These are phyloP conservation scores for Potorous gilbertii DNA, from an alignment of 2,797 vertebrate genomes.

Conservation along the genomic window DNA sequence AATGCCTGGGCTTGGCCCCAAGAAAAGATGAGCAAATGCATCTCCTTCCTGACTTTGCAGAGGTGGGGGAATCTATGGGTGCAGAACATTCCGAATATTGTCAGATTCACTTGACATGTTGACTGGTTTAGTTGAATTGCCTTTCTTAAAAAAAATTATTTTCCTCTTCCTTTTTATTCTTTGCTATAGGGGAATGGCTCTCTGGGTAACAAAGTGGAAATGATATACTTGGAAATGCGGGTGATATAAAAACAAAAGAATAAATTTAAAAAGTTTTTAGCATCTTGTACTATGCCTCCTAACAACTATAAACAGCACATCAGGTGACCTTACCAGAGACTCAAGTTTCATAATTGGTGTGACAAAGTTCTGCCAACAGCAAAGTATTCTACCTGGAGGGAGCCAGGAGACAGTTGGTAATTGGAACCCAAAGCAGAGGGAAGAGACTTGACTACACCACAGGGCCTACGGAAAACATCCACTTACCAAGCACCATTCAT, in stretches of 20 bases:
- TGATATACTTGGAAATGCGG: background rate
- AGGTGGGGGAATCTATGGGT: background rate
- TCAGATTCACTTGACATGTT: background rate
- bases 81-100: background rate
- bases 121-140: background rate
- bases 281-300: background rate
- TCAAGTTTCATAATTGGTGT: background rate
- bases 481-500: background rate
- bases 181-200: background rate
- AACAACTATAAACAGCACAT: background rate
- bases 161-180: background rate
- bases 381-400: background rate
- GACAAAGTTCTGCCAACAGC: background rate
- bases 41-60: background rate
- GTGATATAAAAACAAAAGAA: background rate
- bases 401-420: background rate
- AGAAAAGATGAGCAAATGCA: background rate
- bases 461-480: background rate
- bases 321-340: background rate
- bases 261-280: background rate
- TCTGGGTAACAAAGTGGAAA: background rate
- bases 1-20: background rate
- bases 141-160: background rate
- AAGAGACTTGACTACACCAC: background rate
- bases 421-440: background rate